A percentile compares a stretch with the other conserved stretches of the same genome.
phyloP scores from a whole-genome alignment of 1,140 invertebrate species.

The Sitophilus oryzae region DNA sequence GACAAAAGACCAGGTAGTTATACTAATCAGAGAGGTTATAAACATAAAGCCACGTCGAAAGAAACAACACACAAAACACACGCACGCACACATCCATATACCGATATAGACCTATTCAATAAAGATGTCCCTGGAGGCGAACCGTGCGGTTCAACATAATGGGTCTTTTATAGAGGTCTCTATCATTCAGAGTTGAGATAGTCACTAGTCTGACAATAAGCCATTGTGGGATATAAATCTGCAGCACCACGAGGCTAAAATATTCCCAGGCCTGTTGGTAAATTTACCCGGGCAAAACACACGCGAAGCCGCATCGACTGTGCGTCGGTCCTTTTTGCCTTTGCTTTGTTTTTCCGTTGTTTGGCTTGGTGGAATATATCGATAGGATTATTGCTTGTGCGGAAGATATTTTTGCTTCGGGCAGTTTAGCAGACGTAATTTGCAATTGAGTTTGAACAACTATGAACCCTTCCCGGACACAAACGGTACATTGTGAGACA shows the following conservation, averaged over 20 bases:
- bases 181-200: constrained; percentile 23
- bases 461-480: no score
- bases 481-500: no score
- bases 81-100: no score
- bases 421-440: no score
- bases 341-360: no score
- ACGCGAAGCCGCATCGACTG: no score
- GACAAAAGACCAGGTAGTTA: constrained; percentile 1
- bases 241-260: constrained; percentile 8
- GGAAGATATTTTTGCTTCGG: no score
- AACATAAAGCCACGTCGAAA: constrained; percentile 16
- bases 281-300: constrained; percentile 2
- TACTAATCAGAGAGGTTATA: constrained; percentile 19
- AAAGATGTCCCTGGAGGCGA: constrained; percentile 24
- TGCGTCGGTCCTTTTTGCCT: no score
- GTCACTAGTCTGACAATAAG: constrained; percentile 24
- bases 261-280: constrained; percentile 7
- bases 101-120: constrained; percentile 26
- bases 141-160: constrained; percentile 25
- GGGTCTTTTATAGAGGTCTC: constrained; percentile 25
- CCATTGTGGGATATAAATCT: constrained; percentile 23
- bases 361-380: no score
- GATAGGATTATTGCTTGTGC: no score
- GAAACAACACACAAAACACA: constrained; percentile 22
- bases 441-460: no score